Evolutionary conservation across 2,113 vertebrate species (phyloP), one percentile per base, ranked within the genome.

Genomic region (Dipodomys spectabilis): DNA sequence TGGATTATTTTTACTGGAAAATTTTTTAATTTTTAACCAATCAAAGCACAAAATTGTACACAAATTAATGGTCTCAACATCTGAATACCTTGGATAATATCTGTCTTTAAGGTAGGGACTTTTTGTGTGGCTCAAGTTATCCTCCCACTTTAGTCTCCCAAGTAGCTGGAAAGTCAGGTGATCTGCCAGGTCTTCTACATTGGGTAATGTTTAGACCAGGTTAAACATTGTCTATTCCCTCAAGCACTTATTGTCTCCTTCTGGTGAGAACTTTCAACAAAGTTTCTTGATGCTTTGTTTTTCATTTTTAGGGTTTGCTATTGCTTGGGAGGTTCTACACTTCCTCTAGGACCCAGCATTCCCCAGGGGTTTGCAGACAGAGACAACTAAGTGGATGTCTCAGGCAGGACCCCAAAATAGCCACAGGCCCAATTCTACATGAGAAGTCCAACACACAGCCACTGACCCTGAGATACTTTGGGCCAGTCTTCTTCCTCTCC

Each of bases 401-500:
- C 49, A 49, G 8, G 49, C 80, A 74, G 49, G 30, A 92, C 15
- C 32, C n/a, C 71, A 75, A 90, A 90, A 95, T 68, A 90, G 32
- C 28, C 85, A 82, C 57, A 82, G 73, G 45, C 69, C n/a, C 78
- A 65, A 25, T 88, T 84, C 57, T 77, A 8, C 23, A 45, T 32
- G 49, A 30, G 22, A 82, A 75, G n/a, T 73, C 32, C 82, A 79
- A n/a, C n/a, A 74, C 15, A 25, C 45, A 74, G 71, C 69, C 69
- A 86, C 82, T 27, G 30, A 82, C 23, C 80, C 4, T 1, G n/a
- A 91, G 68, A 91, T 16, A n/a, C 57, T 80, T 62, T 89, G 44
- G 20, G 78, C n/a, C 16, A 86, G 53, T 86, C 30, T 15, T 88
- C 78, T 90, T 94, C 30, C 68, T 93, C 45, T 78, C 69, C 88